A percentile compares a stretch with the other conserved stretches of the same genome.
Evolutionary conservation across 2,888 invertebrate species (phyloP).

Genomic region (Callimorpha dominula): DNA sequence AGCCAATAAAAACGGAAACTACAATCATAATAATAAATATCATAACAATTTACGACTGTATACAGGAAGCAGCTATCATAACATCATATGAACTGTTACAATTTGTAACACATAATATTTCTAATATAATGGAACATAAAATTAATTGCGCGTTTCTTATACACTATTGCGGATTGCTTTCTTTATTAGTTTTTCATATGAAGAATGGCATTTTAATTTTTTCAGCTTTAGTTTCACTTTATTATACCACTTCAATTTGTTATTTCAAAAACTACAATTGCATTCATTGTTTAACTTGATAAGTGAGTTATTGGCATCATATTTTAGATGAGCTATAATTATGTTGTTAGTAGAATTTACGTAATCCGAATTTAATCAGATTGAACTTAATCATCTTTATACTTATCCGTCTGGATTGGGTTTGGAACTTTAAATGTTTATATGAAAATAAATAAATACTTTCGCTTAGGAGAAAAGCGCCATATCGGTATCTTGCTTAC

Average conservation of each 20-base stretch:
- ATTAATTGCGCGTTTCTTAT: neutral
- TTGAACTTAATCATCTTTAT: neutral
- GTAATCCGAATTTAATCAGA: neutral
- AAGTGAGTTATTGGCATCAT: neutral
- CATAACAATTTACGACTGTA: conserved; percentile 3
- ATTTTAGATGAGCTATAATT: neutral
- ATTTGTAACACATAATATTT: conserved; percentile 3
- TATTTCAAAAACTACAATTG: neutral
- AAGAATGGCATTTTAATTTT: neutral
- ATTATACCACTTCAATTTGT: neutral
- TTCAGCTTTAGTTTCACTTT: neutral
- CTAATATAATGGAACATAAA: conserved; percentile 3
- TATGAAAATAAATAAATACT: neutral
- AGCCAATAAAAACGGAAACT: neutral
- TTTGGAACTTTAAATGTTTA: no score
- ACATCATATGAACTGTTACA: conserved; percentile 6
- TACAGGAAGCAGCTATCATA: conserved; percentile 10
- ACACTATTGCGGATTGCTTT: neutral
- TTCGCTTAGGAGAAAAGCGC: neutral
- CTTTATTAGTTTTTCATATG: neutral
- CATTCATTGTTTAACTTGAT: neutral
- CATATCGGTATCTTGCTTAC: neutral
- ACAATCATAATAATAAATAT: conserved; percentile 4
- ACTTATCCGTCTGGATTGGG: no score
- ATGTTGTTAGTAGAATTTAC: neutral